phyloP scores from a whole-genome alignment of 1,140 invertebrate genomes.

The Holcopasites calliopsidis region DNA sequence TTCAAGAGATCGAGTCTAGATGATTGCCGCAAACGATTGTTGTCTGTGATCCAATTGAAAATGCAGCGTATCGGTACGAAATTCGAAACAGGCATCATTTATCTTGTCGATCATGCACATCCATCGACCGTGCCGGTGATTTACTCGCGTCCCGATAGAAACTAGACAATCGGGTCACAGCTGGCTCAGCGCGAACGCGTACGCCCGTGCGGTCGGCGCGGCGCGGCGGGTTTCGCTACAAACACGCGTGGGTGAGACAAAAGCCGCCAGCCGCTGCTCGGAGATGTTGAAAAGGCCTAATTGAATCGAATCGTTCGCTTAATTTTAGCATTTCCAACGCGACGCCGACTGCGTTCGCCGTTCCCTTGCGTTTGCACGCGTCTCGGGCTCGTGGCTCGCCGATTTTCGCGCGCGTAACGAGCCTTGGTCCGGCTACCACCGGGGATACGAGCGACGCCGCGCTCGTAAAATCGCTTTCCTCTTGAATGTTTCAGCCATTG shows the following conservation, averaged over 20 bases:
- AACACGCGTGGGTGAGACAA: constrained; percentile 38
- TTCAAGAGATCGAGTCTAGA: too few species aligned
- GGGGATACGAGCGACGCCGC: too few species aligned
- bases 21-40: too few species aligned
- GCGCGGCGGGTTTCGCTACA: neutral
- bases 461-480: too few species aligned
- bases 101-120: constrained; percentile 1
- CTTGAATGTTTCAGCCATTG: too few species aligned
- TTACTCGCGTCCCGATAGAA: constrained; percentile 32
- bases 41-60: too few species aligned
- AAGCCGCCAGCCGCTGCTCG: constrained; percentile 23
- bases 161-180: constrained; percentile 54
- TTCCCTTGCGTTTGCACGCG: neutral
- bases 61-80: too few species aligned
- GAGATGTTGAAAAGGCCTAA: constrained; percentile 35
- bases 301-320: constrained; percentile 39
- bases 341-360: neutral
- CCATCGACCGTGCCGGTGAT: constrained; percentile 1
- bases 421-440: neutral
- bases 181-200: constrained; percentile 21
- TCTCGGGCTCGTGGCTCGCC: neutral
- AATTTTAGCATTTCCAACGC: constrained; percentile 43
- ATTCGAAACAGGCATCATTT: too few species aligned
- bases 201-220: neutral
- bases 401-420: neutral